Conservation (phyloP, 30 jellyfish, hydroid and myxozoan species). For the Pelagia noctiluca region DNA sequence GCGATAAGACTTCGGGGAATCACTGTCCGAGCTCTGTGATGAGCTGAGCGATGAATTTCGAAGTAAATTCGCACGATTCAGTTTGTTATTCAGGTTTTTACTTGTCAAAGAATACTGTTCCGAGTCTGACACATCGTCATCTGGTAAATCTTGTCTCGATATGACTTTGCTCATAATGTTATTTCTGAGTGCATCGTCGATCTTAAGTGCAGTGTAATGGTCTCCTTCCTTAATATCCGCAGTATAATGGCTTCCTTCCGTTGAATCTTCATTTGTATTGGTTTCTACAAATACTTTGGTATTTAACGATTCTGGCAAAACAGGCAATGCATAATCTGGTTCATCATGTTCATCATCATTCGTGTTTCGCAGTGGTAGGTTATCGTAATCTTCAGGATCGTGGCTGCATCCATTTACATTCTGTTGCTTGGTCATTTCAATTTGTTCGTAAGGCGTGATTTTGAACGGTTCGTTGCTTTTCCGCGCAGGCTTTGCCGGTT, state of each 20-base stretch:
- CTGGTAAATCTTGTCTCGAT: neutral
- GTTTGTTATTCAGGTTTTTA: neutral
- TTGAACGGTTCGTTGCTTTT: constrained; percentile 15
- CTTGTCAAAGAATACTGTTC: neutral
- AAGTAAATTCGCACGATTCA: constrained; percentile 13
- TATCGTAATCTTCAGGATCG: constrained; percentile 67
- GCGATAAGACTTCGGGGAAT: constrained; percentile 69
- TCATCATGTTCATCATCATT: constrained; percentile 28
- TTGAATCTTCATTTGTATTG: neutral
- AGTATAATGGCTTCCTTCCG: neutral
- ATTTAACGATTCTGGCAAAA: neutral
- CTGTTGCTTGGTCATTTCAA: neutral
- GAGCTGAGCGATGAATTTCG: constrained; percentile 68
- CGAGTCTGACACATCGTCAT: neutral
- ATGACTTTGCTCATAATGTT: too few relatives aligned
- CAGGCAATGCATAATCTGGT: constrained; percentile 71
- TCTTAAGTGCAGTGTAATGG: neutral
- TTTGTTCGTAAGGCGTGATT: constrained; percentile 43
- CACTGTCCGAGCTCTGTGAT: constrained; percentile 69
- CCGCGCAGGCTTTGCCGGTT: constrained; percentile 66
- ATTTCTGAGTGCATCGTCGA: too few relatives aligned
- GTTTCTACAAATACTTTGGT: neutral
- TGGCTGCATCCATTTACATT: constrained; percentile 19
- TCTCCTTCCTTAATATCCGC: neutral
- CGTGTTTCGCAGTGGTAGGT: constrained; percentile 48